phyloP scores from a whole-genome alignment of 2,113 vertebrate species.

The Phalacrocorax aristotelis region DNA sequence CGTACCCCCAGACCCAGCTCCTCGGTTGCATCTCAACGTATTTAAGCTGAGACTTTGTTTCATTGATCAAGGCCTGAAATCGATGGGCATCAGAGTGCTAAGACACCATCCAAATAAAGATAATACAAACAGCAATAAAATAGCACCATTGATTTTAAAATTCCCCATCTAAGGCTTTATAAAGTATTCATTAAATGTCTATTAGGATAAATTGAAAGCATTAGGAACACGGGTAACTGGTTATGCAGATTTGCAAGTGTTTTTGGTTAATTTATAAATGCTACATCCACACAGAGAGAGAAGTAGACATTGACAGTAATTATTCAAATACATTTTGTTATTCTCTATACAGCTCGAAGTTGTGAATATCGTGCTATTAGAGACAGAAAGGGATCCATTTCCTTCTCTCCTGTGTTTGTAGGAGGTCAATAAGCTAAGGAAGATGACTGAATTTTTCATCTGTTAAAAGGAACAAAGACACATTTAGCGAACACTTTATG shows the following conservation, averaged over 20 bases:
- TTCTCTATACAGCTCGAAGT: neutral
- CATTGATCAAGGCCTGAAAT: constrained; percentile 58
- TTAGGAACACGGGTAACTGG: constrained; percentile 54
- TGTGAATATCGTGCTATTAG: neutral
- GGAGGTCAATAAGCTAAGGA: neutral
- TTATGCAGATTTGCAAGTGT: constrained; percentile 65
- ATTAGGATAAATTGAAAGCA: constrained; percentile 77
- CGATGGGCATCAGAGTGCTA: constrained; percentile 54
- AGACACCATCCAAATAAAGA: constrained; percentile 63
- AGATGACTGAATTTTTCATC: neutral
- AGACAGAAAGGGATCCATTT: neutral
- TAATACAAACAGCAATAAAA: constrained; percentile 70
- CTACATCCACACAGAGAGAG: neutral
- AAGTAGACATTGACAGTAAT: neutral
- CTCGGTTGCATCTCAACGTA: neutral
- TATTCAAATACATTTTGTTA: neutral
- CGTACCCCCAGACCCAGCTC: neutral
- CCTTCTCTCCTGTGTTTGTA: neutral
- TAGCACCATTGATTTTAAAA: constrained; percentile 74
- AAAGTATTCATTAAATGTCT: constrained; percentile 77
- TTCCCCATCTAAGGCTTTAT: constrained; percentile 70
- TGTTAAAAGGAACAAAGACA: neutral
- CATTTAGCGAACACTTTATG: neutral
- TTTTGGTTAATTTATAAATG: constrained; percentile 66
- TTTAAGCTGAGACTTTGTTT: neutral